Evolutionary conservation across 2,888 invertebrate species (phyloP).

Genomic region (Eubasilissa splendida): DNA sequence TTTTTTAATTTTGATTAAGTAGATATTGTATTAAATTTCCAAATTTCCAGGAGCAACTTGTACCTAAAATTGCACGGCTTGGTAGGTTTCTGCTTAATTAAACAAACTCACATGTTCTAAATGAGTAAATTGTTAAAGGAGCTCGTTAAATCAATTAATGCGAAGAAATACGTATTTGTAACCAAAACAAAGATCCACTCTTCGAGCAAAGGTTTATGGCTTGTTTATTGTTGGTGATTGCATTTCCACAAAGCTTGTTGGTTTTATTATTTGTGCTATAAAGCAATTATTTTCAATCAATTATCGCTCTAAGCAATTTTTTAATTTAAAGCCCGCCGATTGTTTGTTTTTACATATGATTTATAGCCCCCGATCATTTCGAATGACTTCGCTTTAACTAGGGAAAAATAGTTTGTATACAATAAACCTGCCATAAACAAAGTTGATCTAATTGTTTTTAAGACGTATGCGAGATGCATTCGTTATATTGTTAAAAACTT

Average conservation of each 20-base stretch:
- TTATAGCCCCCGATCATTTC: conserved; percentile 2
- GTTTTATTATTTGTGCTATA: conserved; percentile 31
- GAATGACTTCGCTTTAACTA: conserved; percentile 12
- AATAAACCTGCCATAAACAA: conserved; percentile 25
- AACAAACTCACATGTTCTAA: background rate
- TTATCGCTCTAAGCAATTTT: conserved; percentile 19
- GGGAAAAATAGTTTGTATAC: conserved; percentile 26
- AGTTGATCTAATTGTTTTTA: background rate
- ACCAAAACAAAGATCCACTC: background rate
- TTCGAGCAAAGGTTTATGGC: conserved; percentile 10
- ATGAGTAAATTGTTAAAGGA: conserved; percentile 10
- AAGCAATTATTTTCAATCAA: conserved; percentile 30
- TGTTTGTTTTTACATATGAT: conserved; percentile 3
- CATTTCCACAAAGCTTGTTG: conserved; percentile 33
- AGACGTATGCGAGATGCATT: conserved; percentile 11
- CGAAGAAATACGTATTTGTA: background rate
- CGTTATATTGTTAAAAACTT: conserved; percentile 7
- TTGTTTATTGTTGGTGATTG: conserved; percentile 20
- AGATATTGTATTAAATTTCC: too few species aligned
- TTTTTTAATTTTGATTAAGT: too few species aligned
- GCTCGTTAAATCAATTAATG: conserved; percentile 26
- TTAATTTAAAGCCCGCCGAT: conserved; percentile 25
- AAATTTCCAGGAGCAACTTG: too few species aligned
- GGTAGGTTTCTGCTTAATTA: conserved; percentile 2
- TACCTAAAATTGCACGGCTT: background rate